These are phyloP conservation scores for Drepana arcuata DNA, from an alignment of 1,140 invertebrate species.

Conservation along the genomic window DNA sequence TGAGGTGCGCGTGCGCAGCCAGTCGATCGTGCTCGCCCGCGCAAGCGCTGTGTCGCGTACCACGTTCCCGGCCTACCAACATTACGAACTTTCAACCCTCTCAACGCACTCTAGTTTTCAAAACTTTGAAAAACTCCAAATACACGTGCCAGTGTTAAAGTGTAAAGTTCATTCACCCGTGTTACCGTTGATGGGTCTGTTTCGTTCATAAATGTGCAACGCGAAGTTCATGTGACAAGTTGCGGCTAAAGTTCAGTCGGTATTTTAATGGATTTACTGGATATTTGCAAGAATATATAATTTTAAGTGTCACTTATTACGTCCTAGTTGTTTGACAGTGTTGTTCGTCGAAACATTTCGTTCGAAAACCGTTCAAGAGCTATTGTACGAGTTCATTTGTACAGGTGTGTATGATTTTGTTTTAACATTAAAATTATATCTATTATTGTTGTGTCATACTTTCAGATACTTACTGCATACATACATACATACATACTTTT, in stretches of 20 bases:
- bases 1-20: conserved; percentile 52
- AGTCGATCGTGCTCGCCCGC: conserved; percentile 49
- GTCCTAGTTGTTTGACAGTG: no score
- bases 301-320: no score
- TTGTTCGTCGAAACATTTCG: no score
- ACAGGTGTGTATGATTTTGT: no score
- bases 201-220: conserved; percentile 23
- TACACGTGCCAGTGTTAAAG: conserved; percentile 12
- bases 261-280: conserved; percentile 33
- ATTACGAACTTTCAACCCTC: conserved; percentile 38
- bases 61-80: conserved; percentile 10
- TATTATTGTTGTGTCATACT: no score
- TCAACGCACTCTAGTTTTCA: no score
- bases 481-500: no score
- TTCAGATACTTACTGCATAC: no score
- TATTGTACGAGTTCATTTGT: no score
- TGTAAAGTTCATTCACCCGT: conserved; percentile 5
- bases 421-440: no score
- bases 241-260: conserved; percentile 45
- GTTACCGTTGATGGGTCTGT: conserved; percentile 11
- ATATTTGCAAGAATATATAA: conserved; percentile 17
- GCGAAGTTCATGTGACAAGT: conserved; percentile 49
- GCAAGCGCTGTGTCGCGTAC: conserved; percentile 17
- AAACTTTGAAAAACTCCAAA: no score
- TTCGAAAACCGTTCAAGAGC: no score